Conservation (phyloP, 1,140 invertebrate genomes). For the Choristoneura fumiferana region DNA sequence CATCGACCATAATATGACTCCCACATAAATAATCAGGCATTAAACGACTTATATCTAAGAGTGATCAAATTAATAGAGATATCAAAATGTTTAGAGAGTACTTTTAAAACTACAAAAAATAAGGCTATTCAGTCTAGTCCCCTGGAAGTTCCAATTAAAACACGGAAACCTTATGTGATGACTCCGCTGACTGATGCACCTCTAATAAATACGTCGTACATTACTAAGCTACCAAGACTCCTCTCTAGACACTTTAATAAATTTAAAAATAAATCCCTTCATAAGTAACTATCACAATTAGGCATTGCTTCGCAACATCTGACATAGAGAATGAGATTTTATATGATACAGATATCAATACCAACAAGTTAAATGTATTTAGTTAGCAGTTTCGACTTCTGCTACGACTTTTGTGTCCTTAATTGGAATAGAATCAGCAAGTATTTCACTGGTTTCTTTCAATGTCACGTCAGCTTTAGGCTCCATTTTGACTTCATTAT, state of each 20-base stretch:
- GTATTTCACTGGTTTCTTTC: neutral
- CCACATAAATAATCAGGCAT: slow-evolving; percentile 17
- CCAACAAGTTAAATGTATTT: neutral
- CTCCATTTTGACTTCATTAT: neutral
- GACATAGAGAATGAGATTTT: slow-evolving; percentile 20
- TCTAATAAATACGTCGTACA: slow-evolving; percentile 12
- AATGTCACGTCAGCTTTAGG: neutral
- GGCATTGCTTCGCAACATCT: slow-evolving; percentile 7
- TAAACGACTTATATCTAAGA: slow-evolving; percentile 14
- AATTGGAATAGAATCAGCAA: neutral
- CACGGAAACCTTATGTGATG: slow-evolving; percentile 8
- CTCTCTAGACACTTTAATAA: slow-evolving; percentile 16
- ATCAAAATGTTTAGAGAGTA: slow-evolving; percentile 16
- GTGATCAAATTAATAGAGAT: neutral
- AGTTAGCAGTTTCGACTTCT: neutral
- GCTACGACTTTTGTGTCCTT: neutral
- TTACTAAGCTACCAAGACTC: slow-evolving; percentile 1
- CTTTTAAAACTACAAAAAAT: slow-evolving; percentile 13
- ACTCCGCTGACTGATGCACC: neutral
- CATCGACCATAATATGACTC: slow-evolving; percentile 21
- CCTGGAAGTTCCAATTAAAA: slow-evolving; percentile 11
- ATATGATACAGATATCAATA: slow-evolving; percentile 20
- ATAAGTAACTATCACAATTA: slow-evolving; percentile 25
- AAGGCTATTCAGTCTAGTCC: slow-evolving; percentile 18
- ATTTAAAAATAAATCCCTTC: slow-evolving; percentile 16